Evolutionary conservation across 37 sponge, comb jelly and placozoan species (phyloP), one percentile per base, ranked within the genome.

Genomic region (Bolinopsis microptera): DNA sequence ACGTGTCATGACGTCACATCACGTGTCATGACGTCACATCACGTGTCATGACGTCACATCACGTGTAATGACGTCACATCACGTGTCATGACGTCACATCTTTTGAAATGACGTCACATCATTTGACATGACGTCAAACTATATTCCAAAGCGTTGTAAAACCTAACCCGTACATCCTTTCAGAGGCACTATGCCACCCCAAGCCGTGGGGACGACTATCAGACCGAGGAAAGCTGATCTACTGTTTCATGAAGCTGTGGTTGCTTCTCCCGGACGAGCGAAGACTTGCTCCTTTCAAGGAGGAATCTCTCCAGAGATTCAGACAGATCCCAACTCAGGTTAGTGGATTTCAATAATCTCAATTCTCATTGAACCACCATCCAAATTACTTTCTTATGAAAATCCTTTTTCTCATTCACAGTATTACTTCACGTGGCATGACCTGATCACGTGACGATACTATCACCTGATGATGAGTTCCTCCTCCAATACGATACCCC

Each of bases 201-300:
- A 70, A 70, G 74, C 74, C 74, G 25, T 70, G 74, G 74, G 74
- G 74, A 22, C 16, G 74, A 70, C 74, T 70, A 2, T 70, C 74
- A 24, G 74, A 70, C 26, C 74, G 74, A 9, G 74, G 74, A 9
- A 70, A 70, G 74, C 30, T 70, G 74, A 70, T 70, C 74, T 70
- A 70, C 74, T 70, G 74, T n/a, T 70, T 70, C 74, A 70, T 70
- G 74, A 70, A 70, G 74, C 26, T 70, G 74, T 70, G 74, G 74
- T 22, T 70, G 25, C 74, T 70, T 2, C 74, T 70, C 5, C 74
- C 74, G 16, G 74, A 70, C 74, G 74, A 70, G 16, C 25, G 74
- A 22, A 22, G 74, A 70, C 74, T 70, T 70, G 74, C 74, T n/a
- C 74, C 74, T n/a, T 70, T 70, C 74, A 70, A 70, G 74, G 74